Conservation (phyloP, 2,888 invertebrate genomes). For the Ecliptopera silaceata region DNA sequence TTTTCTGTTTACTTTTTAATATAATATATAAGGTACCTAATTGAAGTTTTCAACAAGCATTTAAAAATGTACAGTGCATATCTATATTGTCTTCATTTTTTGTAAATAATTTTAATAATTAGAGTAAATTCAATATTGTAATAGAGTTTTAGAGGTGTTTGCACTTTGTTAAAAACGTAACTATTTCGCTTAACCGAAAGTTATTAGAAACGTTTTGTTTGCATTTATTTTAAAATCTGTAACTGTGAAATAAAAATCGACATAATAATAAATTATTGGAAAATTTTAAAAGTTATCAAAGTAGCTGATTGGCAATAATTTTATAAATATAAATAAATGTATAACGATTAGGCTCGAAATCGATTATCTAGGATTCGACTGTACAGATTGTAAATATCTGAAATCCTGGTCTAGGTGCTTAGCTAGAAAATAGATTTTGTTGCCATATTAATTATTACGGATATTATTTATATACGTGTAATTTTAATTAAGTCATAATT, state of each 20-base stretch:
- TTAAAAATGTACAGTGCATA: conserved; percentile 72
- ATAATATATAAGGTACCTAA: too few species aligned
- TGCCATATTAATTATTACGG: conserved; percentile 81
- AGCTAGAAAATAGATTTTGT: conserved; percentile 80
- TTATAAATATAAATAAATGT: conserved; percentile 60
- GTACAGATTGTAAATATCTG: conserved; percentile 78
- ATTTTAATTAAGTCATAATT: conserved; percentile 75
- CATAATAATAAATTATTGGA: conserved; percentile 53
- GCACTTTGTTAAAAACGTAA: not conserved
- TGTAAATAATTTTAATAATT: conserved; percentile 71
- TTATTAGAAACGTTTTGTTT: conserved; percentile 26
- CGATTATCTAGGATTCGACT: conserved; percentile 55
- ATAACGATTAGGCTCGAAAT: conserved; percentile 60
- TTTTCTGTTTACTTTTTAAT: too few species aligned
- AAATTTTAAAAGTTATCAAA: conserved; percentile 59
- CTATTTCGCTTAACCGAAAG: not conserved
- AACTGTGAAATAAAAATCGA: conserved; percentile 50
- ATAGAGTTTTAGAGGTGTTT: conserved; percentile 6
- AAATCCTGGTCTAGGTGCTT: conserved; percentile 77
- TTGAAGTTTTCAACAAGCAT: conserved; percentile 44
- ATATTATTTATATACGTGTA: conserved; percentile 75
- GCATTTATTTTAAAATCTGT: conserved; percentile 57
- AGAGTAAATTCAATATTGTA: conserved; percentile 44
- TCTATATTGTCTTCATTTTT: conserved; percentile 66
- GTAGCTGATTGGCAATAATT: conserved; percentile 77